Base-by-base conservation (phyloP, 1,140 invertebrate species). In the Aphelinus atriplicis region DNA sequence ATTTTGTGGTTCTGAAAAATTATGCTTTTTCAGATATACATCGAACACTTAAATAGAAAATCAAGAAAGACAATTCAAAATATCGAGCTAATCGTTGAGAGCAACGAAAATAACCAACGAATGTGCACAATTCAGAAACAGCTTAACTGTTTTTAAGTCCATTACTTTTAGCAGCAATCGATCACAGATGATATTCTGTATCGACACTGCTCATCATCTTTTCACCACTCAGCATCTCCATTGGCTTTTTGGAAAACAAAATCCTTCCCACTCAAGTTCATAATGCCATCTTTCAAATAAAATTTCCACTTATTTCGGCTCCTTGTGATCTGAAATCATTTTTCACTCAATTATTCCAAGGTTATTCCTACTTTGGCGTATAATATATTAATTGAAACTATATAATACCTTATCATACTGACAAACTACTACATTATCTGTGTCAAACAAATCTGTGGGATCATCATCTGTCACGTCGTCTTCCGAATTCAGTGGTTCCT, bases 291-390 rank as follows among this genome's bases (percentile, higher is more conserved):
- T 90, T 99, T 99, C 69, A 99, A 90, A 89, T 98, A 96, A 87
- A 99, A 99, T 90, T 99, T 99, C 98, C 98, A 99, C 87, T 98
- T 98, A 84, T 98, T 98, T 82, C 98, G 93, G 84, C 95, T 98
- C 85, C 98, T 92, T 76, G 96, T 97, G 74, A 99, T 98, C 94
- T 97, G 83, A 47, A 90, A 90, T 78, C 74, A 62, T 57, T 9
- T 43, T 61, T 7, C 9, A 53, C 61, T 71, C 9, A 48, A 68
- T 42, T 69, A 55, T 69, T 26, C 26, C 51, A 45, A 46, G n/a
- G 6, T 10, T 68, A 53, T 53, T 53, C 51, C 9, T 53, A 53
- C 51, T 4, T 55, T 7, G 53, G 53, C 53, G 5, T 60, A 60
- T 7, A 60, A 26, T 10, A 10, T 26, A 26, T 46, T 46, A 55